Percentiles rank a stretch among this genome's conserved stretches.
These are phyloP conservation scores for Eublepharis macularius DNA, from an alignment of 2,113 vertebrate species.

Conservation along the genomic window DNA sequence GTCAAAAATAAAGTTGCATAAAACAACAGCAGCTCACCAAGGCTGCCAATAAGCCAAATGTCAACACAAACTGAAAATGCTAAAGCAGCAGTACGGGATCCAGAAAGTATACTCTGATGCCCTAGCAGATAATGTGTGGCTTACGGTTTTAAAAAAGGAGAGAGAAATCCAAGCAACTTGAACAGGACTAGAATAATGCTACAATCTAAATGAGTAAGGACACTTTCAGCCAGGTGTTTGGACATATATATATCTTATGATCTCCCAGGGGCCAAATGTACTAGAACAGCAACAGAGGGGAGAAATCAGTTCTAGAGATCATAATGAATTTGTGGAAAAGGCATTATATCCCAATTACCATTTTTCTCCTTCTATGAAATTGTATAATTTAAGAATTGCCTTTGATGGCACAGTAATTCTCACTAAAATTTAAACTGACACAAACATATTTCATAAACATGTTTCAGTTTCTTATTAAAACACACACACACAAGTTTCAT, in stretches of 20 bases:
- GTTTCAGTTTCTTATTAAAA: neutral
- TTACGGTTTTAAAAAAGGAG: neutral
- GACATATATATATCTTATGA: neutral
- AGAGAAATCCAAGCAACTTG: rapidly evolving
- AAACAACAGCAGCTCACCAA: neutral
- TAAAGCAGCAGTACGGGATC: neutral
- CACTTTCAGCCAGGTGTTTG: slow-evolving; percentile 2
- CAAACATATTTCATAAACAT: neutral
- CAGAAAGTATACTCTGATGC: neutral
- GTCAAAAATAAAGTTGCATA: neutral
- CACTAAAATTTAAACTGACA: neutral
- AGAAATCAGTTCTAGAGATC: slow-evolving; percentile 16
- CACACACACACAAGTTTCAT: neutral
- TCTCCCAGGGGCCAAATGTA: slow-evolving; percentile 24
- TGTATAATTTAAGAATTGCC: slow-evolving; percentile 8
- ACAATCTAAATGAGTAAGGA: slow-evolving; percentile 1
- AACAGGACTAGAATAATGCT: slow-evolving; percentile 21
- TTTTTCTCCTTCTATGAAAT: slow-evolving; percentile 35
- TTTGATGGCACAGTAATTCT: slow-evolving; percentile 12
- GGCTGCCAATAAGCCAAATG: neutral
- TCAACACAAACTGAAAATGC: neutral
- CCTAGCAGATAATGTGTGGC: neutral
- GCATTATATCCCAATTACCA: slow-evolving; percentile 20
- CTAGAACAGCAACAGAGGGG: neutral
- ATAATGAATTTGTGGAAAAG: slow-evolving; percentile 14